phyloP scores from a whole-genome alignment of 1,140 invertebrate species.

The Spodoptera frugiperda region DNA sequence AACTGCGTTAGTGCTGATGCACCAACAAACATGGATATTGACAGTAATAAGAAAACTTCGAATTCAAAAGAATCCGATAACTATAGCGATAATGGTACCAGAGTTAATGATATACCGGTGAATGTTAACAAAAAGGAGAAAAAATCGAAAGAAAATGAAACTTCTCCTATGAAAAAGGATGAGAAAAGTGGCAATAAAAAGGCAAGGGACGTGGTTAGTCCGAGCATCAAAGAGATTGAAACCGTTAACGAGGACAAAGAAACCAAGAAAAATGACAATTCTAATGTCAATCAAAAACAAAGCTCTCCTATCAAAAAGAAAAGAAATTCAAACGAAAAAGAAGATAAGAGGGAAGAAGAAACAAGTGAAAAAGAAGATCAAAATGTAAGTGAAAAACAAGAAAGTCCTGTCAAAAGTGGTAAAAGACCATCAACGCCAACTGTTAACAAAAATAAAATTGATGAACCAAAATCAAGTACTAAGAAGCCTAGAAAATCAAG shows the following conservation, averaged over 20 bases:
- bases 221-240: neutral
- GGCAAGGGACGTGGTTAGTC: too few species aligned
- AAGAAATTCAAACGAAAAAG: neutral
- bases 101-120: too few species aligned
- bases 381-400: neutral
- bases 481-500: constrained; percentile 74
- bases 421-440: constrained; percentile 5
- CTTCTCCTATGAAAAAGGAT: too few species aligned
- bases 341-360: too few species aligned
- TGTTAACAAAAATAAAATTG: neutral
- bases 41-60: too few species aligned
- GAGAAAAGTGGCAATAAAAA: too few species aligned
- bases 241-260: neutral
- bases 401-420: neutral
- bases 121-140: too few species aligned
- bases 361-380: neutral
- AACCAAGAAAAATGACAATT: neutral
- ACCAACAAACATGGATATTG: too few species aligned
- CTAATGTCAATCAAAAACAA: neutral
- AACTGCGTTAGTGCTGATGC: too few species aligned
- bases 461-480: constrained; percentile 41
- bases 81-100: too few species aligned
- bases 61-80: too few species aligned
- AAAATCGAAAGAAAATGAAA: too few species aligned
- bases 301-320: neutral